Base-by-base conservation (phyloP, 2,888 invertebrate genomes). In the Nemapogon koenigi region DNA sequence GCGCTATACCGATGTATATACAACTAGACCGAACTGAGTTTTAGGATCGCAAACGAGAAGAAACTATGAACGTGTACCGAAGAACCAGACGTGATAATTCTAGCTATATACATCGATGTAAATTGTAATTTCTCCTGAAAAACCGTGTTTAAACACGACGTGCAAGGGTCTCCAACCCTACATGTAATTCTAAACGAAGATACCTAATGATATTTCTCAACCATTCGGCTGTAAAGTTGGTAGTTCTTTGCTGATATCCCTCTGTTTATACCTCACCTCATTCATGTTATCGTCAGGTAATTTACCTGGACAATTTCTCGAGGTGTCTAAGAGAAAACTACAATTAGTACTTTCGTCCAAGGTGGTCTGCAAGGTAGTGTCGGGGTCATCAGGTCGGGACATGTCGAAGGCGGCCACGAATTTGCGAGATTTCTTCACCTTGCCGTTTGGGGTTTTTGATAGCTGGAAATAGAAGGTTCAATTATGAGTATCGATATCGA, bases 281-380 rank as follows among this genome's bases (percentile, higher is more conserved):
- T 78, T 78, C 76, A 78, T 78, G 49, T 78, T 78, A 44, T 72
- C 75, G 50, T 78, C 76, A 1, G 73, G 76, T 3, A 75, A 62
- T 45, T 76, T 75, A 44, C 48, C 52, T 52, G 57, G 15, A n/a
- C 25, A 29, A 10, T 41, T 39, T 3, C 50, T 48, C n/a, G 69
- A 67, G 19, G 72, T 61, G 56, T 72, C 70, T 4, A 67, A 54
- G 1, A 64, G 56, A 19, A 53, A 49, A 2, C 18, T 13, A 2
- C 49, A 43, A 16, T 56, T 50, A 15, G 47, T 39, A 46, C 55
- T 56, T 3, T 51, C 45, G 37, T 58, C 61, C 14, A 63, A 52
- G 3, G 55, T 55, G 1, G 71, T 70, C 48, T 71, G 69, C 25
- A 53, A 42, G 2, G 71, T 67, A 18, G 57, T 48, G 54, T 75